Percentiles rank a stretch among this genome's conserved stretches.
These are phyloP conservation scores for Phataginus tetradactyla DNA, from an alignment of 2,797 vertebrate genomes.

Conservation along the genomic window DNA sequence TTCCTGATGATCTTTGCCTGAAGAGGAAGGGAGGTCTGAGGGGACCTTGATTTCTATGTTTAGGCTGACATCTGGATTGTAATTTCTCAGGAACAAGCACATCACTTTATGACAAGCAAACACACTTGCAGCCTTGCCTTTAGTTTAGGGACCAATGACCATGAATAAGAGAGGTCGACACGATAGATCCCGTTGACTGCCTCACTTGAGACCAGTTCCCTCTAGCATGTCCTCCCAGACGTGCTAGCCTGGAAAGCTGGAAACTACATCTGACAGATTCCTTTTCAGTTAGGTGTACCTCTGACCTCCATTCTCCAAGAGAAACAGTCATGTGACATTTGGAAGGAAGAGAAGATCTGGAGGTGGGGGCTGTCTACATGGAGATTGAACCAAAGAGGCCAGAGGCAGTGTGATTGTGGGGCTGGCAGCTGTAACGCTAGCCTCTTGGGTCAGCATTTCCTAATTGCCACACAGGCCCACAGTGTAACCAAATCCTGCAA, in stretches of 20 bases:
- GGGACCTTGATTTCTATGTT: constrained; percentile 1
- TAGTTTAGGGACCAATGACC: neutral
- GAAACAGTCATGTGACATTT: neutral
- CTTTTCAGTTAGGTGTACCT: neutral
- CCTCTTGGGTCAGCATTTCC: neutral
- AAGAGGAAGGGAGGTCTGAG: neutral
- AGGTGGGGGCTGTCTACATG: rapidly evolving
- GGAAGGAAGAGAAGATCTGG: neutral
- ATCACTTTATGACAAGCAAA: constrained; percentile 6
- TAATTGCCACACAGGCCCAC: neutral
- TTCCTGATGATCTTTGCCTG: constrained; percentile 7
- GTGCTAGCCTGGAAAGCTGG: neutral
- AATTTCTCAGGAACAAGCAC: constrained; percentile 53
- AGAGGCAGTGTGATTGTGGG: neutral
- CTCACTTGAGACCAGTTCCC: neutral
- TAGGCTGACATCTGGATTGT: constrained; percentile 45
- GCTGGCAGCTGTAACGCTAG: neutral
- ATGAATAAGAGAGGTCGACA: neutral
- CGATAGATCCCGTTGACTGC: neutral
- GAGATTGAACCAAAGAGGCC: neutral
- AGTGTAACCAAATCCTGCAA: neutral
- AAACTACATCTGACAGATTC: neutral
- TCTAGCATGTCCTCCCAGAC: neutral
- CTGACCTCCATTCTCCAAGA: neutral
- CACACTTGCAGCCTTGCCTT: neutral